Evolutionary conservation across 2,797 vertebrate species (phyloP), one percentile per base, ranked within the genome.

Genomic region (Nannoperca australis): DNA sequence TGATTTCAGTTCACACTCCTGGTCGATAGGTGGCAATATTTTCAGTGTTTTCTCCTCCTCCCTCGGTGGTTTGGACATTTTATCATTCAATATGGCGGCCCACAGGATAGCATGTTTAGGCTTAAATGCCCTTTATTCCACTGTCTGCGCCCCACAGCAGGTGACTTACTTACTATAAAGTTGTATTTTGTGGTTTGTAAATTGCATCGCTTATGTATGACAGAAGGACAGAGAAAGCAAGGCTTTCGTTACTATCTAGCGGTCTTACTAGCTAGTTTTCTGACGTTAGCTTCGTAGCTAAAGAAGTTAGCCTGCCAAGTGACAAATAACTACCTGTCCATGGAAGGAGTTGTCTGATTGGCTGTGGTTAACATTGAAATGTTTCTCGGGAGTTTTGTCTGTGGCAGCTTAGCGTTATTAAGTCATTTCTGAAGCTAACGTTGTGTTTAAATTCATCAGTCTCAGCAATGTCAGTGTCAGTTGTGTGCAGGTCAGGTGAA

Each of bases 41-140:
- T 3, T 13, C 11, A 20, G 1, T 7, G 2, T 13, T 14, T 18
- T 10, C 2, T 30, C 9, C 0, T 20, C 4, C 34, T 67, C 1
- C 27, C 8, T 76, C 34, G 4, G 7, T 50, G 27, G 6, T 64
- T 62, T 30, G 22, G 4, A 14, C 12, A 76, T n/a, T 20, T 38
- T 6, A 2, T 3, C 7, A 53, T 70, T 27, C 74, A 94, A 91
- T n/a, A 95, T 96, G 95, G 94, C 94, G 38, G 87, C 89, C 1
- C 80, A 64, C 68, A 90, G 74, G 54, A 3, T 94, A 75, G 51
- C 93, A 70, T 88, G 85, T 80, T 47, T 91, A 0, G 94, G 95
- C 8, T 51, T 91, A 34, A 91, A 89, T 82, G 79, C 69, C 73
- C 79, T 94, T 72, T 85, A 86, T 66, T 83, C 81, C 2, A 51